Base-by-base conservation (phyloP, 92 coral and sea anemone genomes). In the Scolanthus callimorphus region DNA sequence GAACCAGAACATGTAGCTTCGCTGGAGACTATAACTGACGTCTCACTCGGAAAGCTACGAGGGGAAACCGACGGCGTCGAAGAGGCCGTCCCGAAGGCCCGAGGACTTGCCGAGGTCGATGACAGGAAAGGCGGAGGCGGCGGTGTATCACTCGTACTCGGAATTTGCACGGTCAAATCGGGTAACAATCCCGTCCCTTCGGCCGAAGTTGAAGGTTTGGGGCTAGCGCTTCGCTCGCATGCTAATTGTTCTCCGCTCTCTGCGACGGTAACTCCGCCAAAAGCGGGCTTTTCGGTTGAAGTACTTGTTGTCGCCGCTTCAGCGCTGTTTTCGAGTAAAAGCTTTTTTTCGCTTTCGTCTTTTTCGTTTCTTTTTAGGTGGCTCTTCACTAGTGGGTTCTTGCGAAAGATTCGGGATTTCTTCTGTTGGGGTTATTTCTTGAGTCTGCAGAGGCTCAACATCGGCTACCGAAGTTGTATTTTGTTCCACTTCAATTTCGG, bases 281-380 rank as follows among this genome's bases (percentile, higher is more conserved):
- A 6, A 34, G 1, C 3, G 1, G 23, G 13, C 37, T 57, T 27
- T 29, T 31, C 20, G 3, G 17, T 37, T 51, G 44, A 60, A 46
- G 43, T 49, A 31, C 34, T 53, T 54, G 50, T 24, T 46, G 30
- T 62, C 31, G 56, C 79, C 12, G 25, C 27, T 47, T 66, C 65
- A 27, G 11, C 44, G 23, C 20, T 38, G 24, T 69, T 37, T 24
- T 21, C 30, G 11, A 25, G 45, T 2, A 3, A 50, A 25, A 24
- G 70, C 69, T 39, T 41, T 26, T 39, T 53, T 55, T 15, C 30
- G 49, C 55, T 64, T 41, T 29, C 73, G 55, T 71, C 63, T 19
- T 31, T 29, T 31, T 37, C 63, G 46, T 46, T 76, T 53, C 48
- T 70, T 59, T 20, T 50, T 63, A 21, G 57, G 46, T 17, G 49